Evolutionary conservation across 2,888 invertebrate genomes (phyloP), one percentile per base, ranked within the genome.

Genomic region (Agriopis marginaria): DNA sequence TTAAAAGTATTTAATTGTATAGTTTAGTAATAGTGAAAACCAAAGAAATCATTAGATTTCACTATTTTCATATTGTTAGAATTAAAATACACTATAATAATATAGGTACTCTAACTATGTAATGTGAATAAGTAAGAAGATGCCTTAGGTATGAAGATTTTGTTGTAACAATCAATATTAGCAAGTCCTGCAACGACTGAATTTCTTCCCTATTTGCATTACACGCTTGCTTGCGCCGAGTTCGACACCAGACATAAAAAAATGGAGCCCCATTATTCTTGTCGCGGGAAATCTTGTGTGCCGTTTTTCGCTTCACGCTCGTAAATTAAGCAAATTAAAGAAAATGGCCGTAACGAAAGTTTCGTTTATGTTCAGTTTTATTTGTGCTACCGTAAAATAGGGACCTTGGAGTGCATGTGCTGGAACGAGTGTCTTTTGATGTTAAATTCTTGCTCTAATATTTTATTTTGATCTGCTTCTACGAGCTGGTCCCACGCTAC

Each of bases 121-220:
- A 32, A 3, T 3, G 3, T 5, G 5, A 72, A 65, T 71, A 45
- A 45, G 12, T 45, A 45, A 45, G 9, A 45, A 12, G 9, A 45
- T 45, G 3, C 9, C 63, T 60, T 68, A 68, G 65, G 70, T 64
- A 68, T 54, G 70, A 56, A 59, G 71, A 69, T 69, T 73, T 77
- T 68, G 76, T 75, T 76, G 79, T 80, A 75, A 79, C 78, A 84
- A 85, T 86, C 87, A 80, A 88, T 88, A 86, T 73, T 75, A 79
- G 78, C 74, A 79, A 76, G 81, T 77, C 79, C 77, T 78, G 82
- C 83, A 82, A 79, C 83, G 81, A 82, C 79, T 82, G 80, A 87
- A 86, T 82, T 86, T 85, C 77, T 80, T n/a, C 76, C 78, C 80
- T 79, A 82, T 86, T 83, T 82, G 82, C 82, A 84, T 86, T 83